Percentiles rank a stretch among this genome's conserved stretches.
These are phyloP conservation scores for Catharus minimus DNA, from an alignment of 2,113 vertebrate genomes.

Conservation along the genomic window DNA sequence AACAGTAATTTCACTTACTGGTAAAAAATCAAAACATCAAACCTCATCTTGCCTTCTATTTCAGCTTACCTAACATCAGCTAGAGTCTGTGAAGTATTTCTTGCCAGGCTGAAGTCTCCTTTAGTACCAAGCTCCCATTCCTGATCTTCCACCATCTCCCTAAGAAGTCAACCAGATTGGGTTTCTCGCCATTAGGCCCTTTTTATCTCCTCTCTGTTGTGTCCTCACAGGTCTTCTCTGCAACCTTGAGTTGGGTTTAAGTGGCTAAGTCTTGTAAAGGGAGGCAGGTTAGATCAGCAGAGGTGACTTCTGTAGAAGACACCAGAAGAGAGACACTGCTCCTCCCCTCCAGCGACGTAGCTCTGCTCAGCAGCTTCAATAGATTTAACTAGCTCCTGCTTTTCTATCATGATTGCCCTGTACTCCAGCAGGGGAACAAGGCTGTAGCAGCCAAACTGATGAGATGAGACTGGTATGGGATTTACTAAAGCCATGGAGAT, in stretches of 20 bases:
- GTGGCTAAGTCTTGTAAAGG: background rate
- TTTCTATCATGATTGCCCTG: background rate
- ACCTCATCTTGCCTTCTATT: background rate
- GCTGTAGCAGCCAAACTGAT: background rate
- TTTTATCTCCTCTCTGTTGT: background rate
- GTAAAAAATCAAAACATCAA: background rate
- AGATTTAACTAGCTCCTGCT: background rate
- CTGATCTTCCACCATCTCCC: background rate
- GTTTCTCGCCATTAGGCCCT: accelerated
- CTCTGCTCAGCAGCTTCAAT: background rate
- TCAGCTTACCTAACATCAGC: background rate
- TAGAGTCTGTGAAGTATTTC: background rate
- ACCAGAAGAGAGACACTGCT: background rate
- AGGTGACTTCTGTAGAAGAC: background rate
- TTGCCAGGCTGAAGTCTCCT: background rate
- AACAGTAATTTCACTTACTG: background rate
- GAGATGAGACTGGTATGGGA: accelerated
- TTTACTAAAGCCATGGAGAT: background rate
- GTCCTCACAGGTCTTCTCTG: background rate
- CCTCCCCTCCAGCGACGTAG: too few species aligned
- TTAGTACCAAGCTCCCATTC: background rate
- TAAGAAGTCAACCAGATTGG: background rate
- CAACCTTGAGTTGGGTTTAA: background rate
- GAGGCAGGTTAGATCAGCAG: background rate
- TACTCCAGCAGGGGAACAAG: background rate